Conservation (phyloP, 2,113 vertebrate species). For the Syngnathus scovelli region DNA sequence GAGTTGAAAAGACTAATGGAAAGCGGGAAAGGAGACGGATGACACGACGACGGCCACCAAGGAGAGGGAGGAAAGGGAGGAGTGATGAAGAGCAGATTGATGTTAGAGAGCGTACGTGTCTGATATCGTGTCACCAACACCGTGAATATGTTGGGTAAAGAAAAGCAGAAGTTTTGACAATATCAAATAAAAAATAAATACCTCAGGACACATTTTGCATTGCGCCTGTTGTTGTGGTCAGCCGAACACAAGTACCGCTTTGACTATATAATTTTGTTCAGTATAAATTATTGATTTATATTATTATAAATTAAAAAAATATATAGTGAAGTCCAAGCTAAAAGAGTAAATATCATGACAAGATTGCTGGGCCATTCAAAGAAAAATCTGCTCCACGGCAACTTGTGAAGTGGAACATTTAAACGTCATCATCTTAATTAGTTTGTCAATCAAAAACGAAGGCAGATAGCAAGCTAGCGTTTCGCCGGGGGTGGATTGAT, state of each 20-base stretch:
- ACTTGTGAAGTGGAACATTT: not conserved
- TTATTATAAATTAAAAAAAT: no score
- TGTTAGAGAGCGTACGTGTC: not conserved
- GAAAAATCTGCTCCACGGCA: not conserved
- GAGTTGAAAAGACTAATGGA: no score
- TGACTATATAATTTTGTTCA: no score
- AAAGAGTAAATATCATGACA: not conserved
- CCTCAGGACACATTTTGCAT: not conserved
- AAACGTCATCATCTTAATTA: not conserved
- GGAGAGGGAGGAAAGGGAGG: not conserved
- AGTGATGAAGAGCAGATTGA: conserved; percentile 4
- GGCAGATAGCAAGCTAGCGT: not conserved
- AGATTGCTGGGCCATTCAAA: not conserved
- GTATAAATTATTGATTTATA: no score
- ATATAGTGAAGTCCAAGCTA: not conserved
- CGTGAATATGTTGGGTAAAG: not conserved
- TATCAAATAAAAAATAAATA: not conserved
- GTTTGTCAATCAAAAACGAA: not conserved
- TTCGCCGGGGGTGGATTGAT: not conserved
- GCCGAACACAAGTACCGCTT: no score
- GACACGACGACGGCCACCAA: conserved; percentile 4
- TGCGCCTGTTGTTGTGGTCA: no score
- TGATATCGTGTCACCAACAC: not conserved
- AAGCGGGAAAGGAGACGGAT: conserved; percentile 3
- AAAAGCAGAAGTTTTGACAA: not conserved